These are phyloP conservation scores for Aleadryas rufinucha DNA, from an alignment of 2,113 vertebrate genomes.

Conservation along the genomic window DNA sequence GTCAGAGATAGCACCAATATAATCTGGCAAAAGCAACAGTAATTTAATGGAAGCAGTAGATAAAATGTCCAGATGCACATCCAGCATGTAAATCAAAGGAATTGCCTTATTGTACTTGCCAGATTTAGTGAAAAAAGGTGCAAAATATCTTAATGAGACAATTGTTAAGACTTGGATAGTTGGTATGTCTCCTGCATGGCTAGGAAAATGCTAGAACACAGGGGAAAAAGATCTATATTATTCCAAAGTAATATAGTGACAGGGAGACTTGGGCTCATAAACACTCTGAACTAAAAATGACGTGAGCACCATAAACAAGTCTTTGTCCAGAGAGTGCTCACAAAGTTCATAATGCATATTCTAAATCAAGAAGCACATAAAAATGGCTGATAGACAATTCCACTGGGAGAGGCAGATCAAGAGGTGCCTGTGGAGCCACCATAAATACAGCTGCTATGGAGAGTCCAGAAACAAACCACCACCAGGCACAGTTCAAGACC, in stretches of 20 bases:
- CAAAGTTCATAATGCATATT: neutral
- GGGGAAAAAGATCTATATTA: neutral
- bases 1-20: conserved; percentile 50
- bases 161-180: neutral
- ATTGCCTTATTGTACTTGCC: conserved; percentile 2
- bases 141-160: conserved; percentile 17
- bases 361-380: conserved; percentile 57
- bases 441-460: conserved; percentile 16
- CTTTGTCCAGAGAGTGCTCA: conserved; percentile 8
- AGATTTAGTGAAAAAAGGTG: conserved; percentile 23
- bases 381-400: conserved; percentile 35
- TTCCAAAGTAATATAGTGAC: conserved; percentile 22
- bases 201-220: conserved; percentile 5
- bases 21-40: conserved; percentile 50
- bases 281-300: conserved; percentile 42
- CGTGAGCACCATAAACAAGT: conserved; percentile 42
- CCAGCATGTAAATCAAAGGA: conserved; percentile 55
- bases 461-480: neutral
- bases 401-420: neutral
- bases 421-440: neutral
- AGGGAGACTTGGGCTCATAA: conserved; percentile 14
- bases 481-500: neutral
- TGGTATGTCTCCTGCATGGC: neutral
- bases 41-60: conserved; percentile 61
- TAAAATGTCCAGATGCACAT: conserved; percentile 40